Conservation (phyloP, 2,113 vertebrate species). For the Crotophaga sulcirostris region DNA sequence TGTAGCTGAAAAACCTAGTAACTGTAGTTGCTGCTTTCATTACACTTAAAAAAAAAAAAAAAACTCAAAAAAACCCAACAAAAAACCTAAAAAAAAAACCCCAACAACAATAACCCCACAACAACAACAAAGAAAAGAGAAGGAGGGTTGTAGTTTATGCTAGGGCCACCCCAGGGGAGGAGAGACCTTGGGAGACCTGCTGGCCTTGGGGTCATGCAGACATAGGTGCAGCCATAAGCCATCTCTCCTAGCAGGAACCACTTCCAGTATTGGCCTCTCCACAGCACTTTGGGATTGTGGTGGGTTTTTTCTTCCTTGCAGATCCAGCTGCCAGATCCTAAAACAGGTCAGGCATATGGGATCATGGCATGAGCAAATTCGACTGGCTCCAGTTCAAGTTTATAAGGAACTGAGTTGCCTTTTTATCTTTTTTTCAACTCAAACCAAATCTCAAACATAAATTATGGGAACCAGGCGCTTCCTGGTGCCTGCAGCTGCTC, state of each 20-base stretch:
- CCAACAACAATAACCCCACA: too few species aligned
- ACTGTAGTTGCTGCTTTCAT: not conserved
- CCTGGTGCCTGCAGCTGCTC: conserved; percentile 56
- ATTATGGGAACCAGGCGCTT: not conserved
- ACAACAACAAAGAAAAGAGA: not conserved
- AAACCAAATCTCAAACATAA: conserved; percentile 3
- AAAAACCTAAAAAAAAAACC: not conserved
- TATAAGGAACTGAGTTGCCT: not conserved
- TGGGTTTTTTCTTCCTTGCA: not conserved
- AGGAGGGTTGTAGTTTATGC: not conserved
- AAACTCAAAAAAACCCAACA: too few species aligned
- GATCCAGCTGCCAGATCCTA: not conserved
- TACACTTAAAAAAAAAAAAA: too few species aligned
- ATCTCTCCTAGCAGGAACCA: not conserved
- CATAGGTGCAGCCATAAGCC: accelerated
- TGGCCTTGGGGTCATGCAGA: accelerated
- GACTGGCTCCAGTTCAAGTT: not conserved
- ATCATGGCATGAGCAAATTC: not conserved
- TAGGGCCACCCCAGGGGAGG: not conserved
- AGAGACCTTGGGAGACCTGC: not conserved
- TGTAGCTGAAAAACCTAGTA: not conserved
- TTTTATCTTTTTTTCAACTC: not conserved
- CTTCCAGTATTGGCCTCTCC: not conserved
- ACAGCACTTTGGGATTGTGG: not conserved
- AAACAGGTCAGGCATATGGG: conserved; percentile 49